Base-by-base conservation (phyloP, 2,113 vertebrate species). In the Rana temporaria region DNA sequence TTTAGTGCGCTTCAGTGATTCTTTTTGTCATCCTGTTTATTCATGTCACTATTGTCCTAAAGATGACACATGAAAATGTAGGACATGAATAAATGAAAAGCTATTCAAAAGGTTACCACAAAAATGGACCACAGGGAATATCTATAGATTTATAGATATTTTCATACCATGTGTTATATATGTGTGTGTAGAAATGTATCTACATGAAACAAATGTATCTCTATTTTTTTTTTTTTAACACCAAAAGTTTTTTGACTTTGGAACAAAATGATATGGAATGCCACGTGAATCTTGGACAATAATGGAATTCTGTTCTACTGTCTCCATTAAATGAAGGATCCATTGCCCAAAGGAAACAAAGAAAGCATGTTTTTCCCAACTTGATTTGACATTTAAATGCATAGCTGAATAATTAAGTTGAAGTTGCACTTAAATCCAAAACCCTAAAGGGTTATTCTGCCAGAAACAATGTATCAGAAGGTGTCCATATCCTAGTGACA, bases 341-440 rank as follows among this genome's bases (percentile, higher is more conserved):
- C 22, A 75, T 82, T 82, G 52, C 80, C 80, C 70, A 74, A 48
- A 59, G 62, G 70, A 62, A 62, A 30, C n/a, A 65, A 18, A 55
- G 42, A 72, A 26, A 26, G 6, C 48, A 74, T 82, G 80, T 82
- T 59, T 57, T 75, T 66, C 74, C 60, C 71, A 75, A 82, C 8
- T 22, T 59, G 62, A 57, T 67, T 20, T 82, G 80, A 82, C 80
- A 57, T 82, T 66, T 74, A 82, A 82, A 82, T 82, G 55, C 70
- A 74, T 59, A 82, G 60, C 32, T 57, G 80, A 82, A 82, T 82
- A 82, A 82, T 82, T 82, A 82, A 74, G 70, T 82, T 74, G 80
- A 74, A 75, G 70, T 73, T 74, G 22, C 42, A 48, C 55, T 82
- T 74, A 66, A 74, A 74, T 11, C 15, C n/a, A 30, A 60, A 80